Evolutionary conservation across 2,113 vertebrate species (phyloP), one percentile per base, ranked within the genome.

Genomic region (Leptosomus discolor): DNA sequence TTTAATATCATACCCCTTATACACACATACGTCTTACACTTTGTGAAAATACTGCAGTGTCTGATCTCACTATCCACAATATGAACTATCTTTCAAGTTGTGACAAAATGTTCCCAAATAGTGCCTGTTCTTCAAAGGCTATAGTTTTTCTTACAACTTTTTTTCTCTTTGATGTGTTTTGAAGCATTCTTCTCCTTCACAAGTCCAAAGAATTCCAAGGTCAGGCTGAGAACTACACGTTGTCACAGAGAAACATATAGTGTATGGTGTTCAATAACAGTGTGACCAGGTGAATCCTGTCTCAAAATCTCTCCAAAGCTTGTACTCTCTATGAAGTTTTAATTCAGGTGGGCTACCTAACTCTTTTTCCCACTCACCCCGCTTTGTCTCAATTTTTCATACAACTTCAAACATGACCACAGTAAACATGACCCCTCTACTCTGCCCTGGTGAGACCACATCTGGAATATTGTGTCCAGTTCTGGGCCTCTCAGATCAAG

Each of bases 1-100:
- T 2, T 39, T 50, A 45, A 18, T 29, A 32, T 68, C 37, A 63
- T 18, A 54, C 12, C 69, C 12, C 19, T 61, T 45, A 74, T 29
- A 57, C 17, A 50, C 19, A 65, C 4, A 14, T 26, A 29, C 0
- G 0, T 76, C 48, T 60, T 76, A 41, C 1, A 1, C 8, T 67
- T 22, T 54, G 15, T 41, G 56, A 77, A 84, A 82, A 82, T 27
- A 58, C 9, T 53, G 24, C 8, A 46, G 8, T 29, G 13, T 46
- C 32, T 94, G 29, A 11, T 85, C 36, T 75, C n/a, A 54, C 20
- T 63, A n/a, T 46, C 23, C 46, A 36, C 18, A 46, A 3, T 6
- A 63, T 5, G 13, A 91, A 27, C 41, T 24, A 7, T 10, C 18
- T 78, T 90, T 88, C 57, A 85, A 51, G 12, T 34, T 64, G 15